Percentiles rank a stretch among this genome's conserved stretches.
phyloP scores from a whole-genome alignment of 2,113 vertebrate genomes.

The Mirza zaza region DNA sequence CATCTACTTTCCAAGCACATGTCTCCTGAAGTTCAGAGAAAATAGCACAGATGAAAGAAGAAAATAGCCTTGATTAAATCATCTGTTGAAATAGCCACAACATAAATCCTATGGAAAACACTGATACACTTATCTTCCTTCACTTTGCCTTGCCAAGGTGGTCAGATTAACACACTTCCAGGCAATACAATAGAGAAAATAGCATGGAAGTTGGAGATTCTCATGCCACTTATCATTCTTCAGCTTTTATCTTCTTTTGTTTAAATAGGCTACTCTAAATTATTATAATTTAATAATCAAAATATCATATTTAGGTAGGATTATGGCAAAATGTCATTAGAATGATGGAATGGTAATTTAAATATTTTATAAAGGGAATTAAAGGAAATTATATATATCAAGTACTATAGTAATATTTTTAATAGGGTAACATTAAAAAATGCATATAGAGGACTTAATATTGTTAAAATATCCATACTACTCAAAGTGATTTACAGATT shows the following conservation, averaged over 20 bases:
- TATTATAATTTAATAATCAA: background rate
- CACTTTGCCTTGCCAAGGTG: background rate
- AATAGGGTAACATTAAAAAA: constrained; percentile 14
- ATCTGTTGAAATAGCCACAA: background rate
- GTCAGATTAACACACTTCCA: background rate
- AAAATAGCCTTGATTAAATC: background rate
- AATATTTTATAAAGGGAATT: background rate
- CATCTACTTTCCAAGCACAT: background rate
- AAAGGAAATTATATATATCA: background rate
- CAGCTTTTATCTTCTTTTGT: background rate
- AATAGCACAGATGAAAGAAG: background rate
- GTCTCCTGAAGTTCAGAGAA: constrained; percentile 30
- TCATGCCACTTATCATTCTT: background rate
- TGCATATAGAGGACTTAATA: constrained; percentile 15
- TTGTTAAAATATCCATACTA: background rate
- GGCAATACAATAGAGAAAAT: background rate
- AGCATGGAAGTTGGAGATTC: background rate
- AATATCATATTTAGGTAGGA: constrained; percentile 9
- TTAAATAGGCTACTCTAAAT: background rate
- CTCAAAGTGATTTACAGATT: background rate
- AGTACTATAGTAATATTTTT: background rate
- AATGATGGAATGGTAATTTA: constrained; percentile 34
- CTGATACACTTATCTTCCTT: background rate
- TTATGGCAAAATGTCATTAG: background rate
- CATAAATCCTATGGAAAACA: background rate